Percentiles rank a stretch among this genome's conserved stretches.
These are phyloP conservation scores for Actinia equina DNA, from an alignment of 64 coral and sea anemone genomes.

Conservation along the genomic window DNA sequence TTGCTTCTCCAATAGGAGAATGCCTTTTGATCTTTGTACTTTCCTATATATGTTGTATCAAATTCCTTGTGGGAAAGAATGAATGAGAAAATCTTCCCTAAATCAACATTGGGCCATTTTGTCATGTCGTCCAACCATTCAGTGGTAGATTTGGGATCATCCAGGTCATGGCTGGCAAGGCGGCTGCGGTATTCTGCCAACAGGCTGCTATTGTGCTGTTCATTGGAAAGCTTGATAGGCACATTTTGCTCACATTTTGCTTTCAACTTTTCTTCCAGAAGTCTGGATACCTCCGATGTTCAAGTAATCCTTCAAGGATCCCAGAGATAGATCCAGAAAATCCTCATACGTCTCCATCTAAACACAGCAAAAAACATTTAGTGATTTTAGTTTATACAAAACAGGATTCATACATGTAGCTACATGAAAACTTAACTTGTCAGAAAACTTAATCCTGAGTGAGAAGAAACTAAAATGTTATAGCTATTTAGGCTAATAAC, in stretches of 20 bases:
- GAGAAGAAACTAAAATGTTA: too few species aligned
- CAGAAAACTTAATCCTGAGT: too few species aligned
- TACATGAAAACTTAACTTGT: too few species aligned
- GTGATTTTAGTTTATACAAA: too few species aligned
- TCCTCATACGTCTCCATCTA: neutral
- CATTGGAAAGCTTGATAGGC: slow-evolving; percentile 21
- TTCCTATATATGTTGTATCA: slow-evolving; percentile 12
- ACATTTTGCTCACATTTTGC: slow-evolving; percentile 1
- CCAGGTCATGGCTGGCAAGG: neutral
- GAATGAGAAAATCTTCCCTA: slow-evolving; percentile 25
- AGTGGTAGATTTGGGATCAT: slow-evolving; percentile 18
- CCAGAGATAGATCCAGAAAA: slow-evolving; percentile 11
- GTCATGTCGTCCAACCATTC: slow-evolving; percentile 10
- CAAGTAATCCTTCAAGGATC: slow-evolving; percentile 14
- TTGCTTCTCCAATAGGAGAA: slow-evolving; percentile 45
- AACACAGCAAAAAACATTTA: too few species aligned
- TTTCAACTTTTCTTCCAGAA: slow-evolving; percentile 19
- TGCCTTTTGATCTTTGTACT: slow-evolving; percentile 42
- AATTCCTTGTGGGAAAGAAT: slow-evolving; percentile 22
- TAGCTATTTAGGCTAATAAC: too few species aligned
- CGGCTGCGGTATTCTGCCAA: neutral
- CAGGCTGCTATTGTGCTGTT: slow-evolving; percentile 5
- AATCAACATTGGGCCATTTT: slow-evolving; percentile 9
- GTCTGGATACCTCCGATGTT: neutral
- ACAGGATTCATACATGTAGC: too few species aligned